These are phyloP conservation scores for Solea solea DNA, from an alignment of 2,113 vertebrate species.

Conservation along the genomic window DNA sequence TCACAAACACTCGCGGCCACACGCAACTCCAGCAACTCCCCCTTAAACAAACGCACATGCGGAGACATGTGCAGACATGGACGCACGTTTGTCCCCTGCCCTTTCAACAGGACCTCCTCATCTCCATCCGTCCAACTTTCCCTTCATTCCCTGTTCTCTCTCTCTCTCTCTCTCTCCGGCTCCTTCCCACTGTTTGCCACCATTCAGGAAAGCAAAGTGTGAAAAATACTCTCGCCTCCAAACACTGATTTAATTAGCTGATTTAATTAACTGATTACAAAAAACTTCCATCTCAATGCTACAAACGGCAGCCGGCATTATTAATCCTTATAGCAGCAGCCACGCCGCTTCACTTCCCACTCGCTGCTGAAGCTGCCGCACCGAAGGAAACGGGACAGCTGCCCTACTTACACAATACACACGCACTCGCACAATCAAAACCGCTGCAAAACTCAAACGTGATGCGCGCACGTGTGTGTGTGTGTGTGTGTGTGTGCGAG, in stretches of 20 bases:
- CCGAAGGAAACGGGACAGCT: slow-evolving; percentile 48
- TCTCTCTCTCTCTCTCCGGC: neutral
- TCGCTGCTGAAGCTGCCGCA: slow-evolving; percentile 47
- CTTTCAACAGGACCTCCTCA: slow-evolving; percentile 65
- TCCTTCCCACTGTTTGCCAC: slow-evolving; percentile 52
- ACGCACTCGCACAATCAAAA: slow-evolving; percentile 36
- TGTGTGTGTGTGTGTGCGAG: no score
- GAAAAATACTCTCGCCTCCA: slow-evolving; percentile 68
- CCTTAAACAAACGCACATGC: slow-evolving; percentile 8
- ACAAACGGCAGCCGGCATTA: slow-evolving; percentile 71
- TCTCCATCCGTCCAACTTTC: slow-evolving; percentile 18
- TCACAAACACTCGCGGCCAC: slow-evolving; percentile 5
- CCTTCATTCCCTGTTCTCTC: neutral
- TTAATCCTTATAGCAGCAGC: slow-evolving; percentile 60
- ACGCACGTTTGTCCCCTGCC: slow-evolving; percentile 14
- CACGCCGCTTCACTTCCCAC: slow-evolving; percentile 55
- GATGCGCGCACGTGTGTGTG: no score
- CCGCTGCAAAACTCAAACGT: slow-evolving; percentile 38
- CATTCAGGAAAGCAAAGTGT: slow-evolving; percentile 69
- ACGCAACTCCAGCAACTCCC: neutral
- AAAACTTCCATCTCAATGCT: slow-evolving; percentile 72
- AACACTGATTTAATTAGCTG: slow-evolving; percentile 80
- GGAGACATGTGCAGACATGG: neutral
- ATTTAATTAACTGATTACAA: slow-evolving; percentile 82
- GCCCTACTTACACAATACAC: slow-evolving; percentile 63